Base-by-base conservation (phyloP, 30 jellyfish, hydroid and myxozoan genomes). In the Hydractinia echinata region DNA sequence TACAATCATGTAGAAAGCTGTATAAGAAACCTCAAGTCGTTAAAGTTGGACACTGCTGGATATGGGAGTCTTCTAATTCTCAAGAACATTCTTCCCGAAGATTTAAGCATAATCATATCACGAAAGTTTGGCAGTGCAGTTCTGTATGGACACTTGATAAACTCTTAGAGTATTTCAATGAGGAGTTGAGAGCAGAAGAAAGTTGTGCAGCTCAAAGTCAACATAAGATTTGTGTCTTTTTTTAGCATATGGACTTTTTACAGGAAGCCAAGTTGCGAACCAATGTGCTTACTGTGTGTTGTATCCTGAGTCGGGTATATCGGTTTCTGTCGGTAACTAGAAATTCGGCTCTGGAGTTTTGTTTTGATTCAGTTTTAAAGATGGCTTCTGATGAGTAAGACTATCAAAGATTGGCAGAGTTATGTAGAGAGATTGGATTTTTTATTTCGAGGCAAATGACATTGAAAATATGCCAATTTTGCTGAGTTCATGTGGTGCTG, bases 11-110 rank as follows among this genome's bases (percentile, higher is more conserved):
- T 61, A 53, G 80, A 82, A 54, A 52, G 16, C 48, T 51, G 20
- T 14, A 85, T 81, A 44, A 61, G 87, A 16, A 66, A 72, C 58
- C 56, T 81, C 30, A 81, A 66, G 49, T 52, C 84, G 18, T 55
- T 81, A n/a, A 73, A 73, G 44, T 64, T 53, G 51, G 88, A 81
- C 5, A 73, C 85, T 16, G 50, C 81, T n/a, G 50, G 64, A 16
- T 72, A 72, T 52, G 81, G 72, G 39, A 20, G 81, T 72, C 50
- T 72, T 5, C 52, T 72, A 48, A 72, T 72, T 72, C 81, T 52
- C 72, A 72, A n/a, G n/a, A n/a, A n/a, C n/a, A n/a, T n/a, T n/a
- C n/a, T n/a, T n/a, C n/a, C n/a, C n/a, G n/a, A n/a, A n/a, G n/a
- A n/a, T n/a, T n/a, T n/a, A n/a, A n/a, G n/a, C n/a, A n/a, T n/a